These are phyloP conservation scores for Sinocyclocheilus rhinocerous DNA, from an alignment of 2,113 vertebrate genomes.

Conservation along the genomic window DNA sequence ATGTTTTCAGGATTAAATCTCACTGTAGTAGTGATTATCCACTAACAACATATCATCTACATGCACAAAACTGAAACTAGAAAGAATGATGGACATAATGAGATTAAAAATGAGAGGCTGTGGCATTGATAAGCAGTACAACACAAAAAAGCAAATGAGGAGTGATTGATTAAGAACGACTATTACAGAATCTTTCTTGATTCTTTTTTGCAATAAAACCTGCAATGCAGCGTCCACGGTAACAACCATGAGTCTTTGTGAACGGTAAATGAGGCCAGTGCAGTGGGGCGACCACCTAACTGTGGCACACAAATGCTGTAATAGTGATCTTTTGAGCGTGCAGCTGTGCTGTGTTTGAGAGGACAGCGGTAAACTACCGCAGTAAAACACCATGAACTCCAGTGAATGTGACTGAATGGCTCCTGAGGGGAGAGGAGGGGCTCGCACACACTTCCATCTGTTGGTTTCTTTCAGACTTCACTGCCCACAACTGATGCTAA, in stretches of 20 bases:
- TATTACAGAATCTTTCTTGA: background rate
- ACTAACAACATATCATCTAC: background rate
- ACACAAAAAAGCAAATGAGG: background rate
- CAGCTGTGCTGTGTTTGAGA: conserved; percentile 26
- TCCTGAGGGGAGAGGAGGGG: conserved; percentile 10
- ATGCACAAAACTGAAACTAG: background rate
- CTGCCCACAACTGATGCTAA: conserved; percentile 28
- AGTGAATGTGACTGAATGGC: conserved; percentile 25
- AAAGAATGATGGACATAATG: background rate
- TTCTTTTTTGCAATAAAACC: background rate
- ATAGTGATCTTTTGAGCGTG: background rate
- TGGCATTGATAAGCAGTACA: background rate
- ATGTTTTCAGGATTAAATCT: background rate
- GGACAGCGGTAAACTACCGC: conserved; percentile 7
- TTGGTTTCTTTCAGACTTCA: conserved; percentile 33
- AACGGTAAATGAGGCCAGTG: background rate
- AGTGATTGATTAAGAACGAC: background rate
- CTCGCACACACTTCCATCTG: conserved; percentile 31
- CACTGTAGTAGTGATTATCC: background rate
- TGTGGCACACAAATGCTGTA: background rate
- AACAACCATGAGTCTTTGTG: background rate
- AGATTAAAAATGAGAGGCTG: background rate
- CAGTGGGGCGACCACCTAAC: background rate
- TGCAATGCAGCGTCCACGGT: background rate
- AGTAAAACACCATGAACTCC: conserved; percentile 24